Percentiles rank a stretch among this genome's conserved stretches.
Conservation (phyloP, 2,888 invertebrate genomes). For the Lithophane socia region DNA sequence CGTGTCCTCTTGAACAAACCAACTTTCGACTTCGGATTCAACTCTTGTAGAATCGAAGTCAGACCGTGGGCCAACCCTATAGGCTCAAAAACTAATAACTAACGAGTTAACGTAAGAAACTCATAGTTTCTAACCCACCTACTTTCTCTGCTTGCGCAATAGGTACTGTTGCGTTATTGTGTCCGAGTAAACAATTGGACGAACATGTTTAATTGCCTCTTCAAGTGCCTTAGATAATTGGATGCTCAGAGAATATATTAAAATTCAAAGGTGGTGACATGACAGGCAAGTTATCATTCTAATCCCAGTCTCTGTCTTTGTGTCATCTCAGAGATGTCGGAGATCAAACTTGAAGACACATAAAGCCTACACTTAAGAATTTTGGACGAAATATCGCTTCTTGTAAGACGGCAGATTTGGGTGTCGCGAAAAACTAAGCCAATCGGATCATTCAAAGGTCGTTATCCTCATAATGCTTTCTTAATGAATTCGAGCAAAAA, state of each 20-base stretch:
- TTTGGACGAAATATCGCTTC: constrained; percentile 7
- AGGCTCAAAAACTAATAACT: constrained; percentile 53
- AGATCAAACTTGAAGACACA: constrained; percentile 23
- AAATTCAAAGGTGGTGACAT: not conserved
- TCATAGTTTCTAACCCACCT: constrained; percentile 49
- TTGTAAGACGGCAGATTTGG: constrained; percentile 12
- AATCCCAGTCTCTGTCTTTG: constrained; percentile 35
- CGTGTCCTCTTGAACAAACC: not conserved
- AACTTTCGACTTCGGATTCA: constrained; percentile 4
- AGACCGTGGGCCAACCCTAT: constrained; percentile 27
- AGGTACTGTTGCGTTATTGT: constrained; percentile 54
- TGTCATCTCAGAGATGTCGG: constrained; percentile 19
- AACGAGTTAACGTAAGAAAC: constrained; percentile 47
- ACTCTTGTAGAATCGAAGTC: not conserved
- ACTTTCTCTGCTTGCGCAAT: constrained; percentile 58
- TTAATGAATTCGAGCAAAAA: constrained; percentile 34
- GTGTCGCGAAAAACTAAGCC: constrained; percentile 12
- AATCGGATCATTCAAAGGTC: constrained; percentile 27
- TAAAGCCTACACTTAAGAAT: constrained; percentile 34
- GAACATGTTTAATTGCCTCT: constrained; percentile 60
- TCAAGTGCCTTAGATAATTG: constrained; percentile 20
- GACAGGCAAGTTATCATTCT: constrained; percentile 19
- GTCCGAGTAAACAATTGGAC: constrained; percentile 59
- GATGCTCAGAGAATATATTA: constrained; percentile 5
- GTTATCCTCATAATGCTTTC: constrained; percentile 36